Conservation (phyloP, 2,113 vertebrate genomes). For the Phycodurus eques region DNA sequence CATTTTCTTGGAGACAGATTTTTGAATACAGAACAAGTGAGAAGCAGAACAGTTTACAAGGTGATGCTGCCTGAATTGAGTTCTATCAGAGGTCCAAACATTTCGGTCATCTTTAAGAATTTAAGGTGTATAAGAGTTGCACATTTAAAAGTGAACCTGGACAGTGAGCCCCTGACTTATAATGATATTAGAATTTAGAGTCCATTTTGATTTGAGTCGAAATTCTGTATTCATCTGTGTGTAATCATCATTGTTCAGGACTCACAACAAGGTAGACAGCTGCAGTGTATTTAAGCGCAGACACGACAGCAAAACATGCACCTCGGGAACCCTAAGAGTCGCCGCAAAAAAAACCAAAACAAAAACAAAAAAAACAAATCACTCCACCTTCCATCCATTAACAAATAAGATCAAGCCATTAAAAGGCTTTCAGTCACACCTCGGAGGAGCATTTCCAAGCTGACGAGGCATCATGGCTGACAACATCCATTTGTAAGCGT, state of each 20-base stretch:
- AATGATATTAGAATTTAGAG: background rate
- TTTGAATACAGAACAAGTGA: background rate
- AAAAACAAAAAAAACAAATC: conserved; percentile 36
- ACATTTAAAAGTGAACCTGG: background rate
- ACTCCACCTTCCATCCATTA: conserved; percentile 50
- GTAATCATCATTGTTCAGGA: conserved; percentile 10
- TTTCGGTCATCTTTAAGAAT: background rate
- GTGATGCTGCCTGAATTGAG: background rate
- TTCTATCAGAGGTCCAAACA: too few species aligned
- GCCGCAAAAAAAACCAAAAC: conserved; percentile 10
- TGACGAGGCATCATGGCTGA: conserved; percentile 28
- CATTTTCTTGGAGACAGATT: background rate
- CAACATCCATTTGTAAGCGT: conserved; percentile 42
- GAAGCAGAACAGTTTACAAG: background rate
- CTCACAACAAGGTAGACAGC: background rate
- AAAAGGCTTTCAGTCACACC: conserved; percentile 43
- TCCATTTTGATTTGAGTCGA: background rate
- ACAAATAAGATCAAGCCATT: conserved; percentile 45
- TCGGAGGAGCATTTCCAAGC: conserved; percentile 44
- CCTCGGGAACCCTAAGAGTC: conserved; percentile 21
- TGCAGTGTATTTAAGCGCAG: conserved; percentile 10
- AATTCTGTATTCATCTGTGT: background rate
- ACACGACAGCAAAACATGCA: conserved; percentile 12
- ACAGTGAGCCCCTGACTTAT: background rate
- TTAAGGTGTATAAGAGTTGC: background rate